Conservation (phyloP, 2,797 vertebrate species). For the Coregonus suidteri region DNA sequence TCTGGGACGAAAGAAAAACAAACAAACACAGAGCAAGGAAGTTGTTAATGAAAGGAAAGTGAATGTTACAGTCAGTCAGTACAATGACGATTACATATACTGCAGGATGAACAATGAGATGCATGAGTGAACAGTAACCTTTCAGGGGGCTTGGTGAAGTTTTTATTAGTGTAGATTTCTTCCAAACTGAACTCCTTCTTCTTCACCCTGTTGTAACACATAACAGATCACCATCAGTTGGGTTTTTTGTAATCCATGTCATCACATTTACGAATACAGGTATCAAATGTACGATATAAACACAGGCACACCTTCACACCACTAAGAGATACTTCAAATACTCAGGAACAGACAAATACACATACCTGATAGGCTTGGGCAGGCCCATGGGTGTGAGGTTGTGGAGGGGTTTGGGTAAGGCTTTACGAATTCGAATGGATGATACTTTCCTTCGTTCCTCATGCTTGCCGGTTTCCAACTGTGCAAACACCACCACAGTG, state of each 20-base stretch:
- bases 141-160: conserved; percentile 85
- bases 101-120: not conserved
- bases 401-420: conserved; percentile 78
- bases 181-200: conserved; percentile 92
- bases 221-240: not conserved
- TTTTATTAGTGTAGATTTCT: conserved; percentile 94
- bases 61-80: not conserved
- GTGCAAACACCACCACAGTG: conserved; percentile 9
- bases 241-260: too few species aligned
- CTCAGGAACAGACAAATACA: not conserved
- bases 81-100: not conserved
- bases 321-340: not conserved
- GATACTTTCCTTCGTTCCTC: conserved; percentile 83
- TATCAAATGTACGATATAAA: not conserved
- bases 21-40: not conserved
- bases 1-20: conserved; percentile 61
- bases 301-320: not conserved
- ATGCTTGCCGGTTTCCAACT: conserved; percentile 71
- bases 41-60: not conserved
- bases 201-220: conserved; percentile 77
- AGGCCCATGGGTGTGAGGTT: conserved; percentile 92
- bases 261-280: not conserved
- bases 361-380: conserved; percentile 84
- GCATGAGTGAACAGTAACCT: conserved; percentile 65
- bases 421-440: conserved; percentile 84